Percentiles rank a stretch among this genome's conserved stretches.
Conservation (phyloP, 2,888 invertebrate species). For the Ceraclea dissimilis region DNA sequence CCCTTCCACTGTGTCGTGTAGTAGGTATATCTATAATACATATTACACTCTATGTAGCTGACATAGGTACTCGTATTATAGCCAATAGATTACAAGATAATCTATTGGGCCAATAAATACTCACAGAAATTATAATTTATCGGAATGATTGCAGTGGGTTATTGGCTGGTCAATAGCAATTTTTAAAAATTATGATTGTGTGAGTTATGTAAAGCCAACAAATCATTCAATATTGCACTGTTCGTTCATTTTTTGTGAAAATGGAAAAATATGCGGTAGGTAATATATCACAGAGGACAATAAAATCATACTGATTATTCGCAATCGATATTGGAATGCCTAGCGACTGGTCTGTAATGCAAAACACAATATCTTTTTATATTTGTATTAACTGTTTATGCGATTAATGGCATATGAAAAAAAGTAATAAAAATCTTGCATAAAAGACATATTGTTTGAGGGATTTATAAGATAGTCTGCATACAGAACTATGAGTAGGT, state of each 20-base stretch:
- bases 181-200: constrained; percentile 1
- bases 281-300: no score
- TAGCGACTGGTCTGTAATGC: not conserved
- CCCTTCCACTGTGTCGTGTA: no score
- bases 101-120: constrained; percentile 12
- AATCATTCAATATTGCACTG: constrained; percentile 2
- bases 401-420: no score
- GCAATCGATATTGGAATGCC: not conserved
- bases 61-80: not conserved
- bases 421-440: no score
- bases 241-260: not conserved
- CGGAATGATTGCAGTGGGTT: constrained; percentile 8
- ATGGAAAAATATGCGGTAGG: not conserved
- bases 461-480: no score
- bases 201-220: not conserved
- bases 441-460: no score
- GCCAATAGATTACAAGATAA: not conserved
- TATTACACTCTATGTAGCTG: not conserved
- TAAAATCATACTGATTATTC: no score
- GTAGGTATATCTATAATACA: not conserved
- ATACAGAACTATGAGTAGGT: no score
- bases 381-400: no score
- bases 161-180: not conserved
- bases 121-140: constrained; percentile 13
- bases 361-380: not conserved